phyloP scores from a whole-genome alignment of 2,888 invertebrate species.

The Chironomus riparius region DNA sequence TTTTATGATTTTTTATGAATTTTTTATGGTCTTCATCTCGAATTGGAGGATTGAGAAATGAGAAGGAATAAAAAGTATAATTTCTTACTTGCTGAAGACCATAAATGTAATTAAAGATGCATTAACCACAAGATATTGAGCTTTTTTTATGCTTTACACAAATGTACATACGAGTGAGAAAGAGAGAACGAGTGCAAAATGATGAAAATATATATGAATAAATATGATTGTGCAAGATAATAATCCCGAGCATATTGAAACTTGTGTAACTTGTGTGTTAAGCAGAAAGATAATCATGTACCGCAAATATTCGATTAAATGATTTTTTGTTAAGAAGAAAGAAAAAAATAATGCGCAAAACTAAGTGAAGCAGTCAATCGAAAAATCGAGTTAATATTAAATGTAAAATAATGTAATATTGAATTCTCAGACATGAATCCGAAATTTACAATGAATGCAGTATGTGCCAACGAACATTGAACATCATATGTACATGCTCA shows the following conservation, averaged over 20 bases:
- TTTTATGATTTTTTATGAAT: not conserved
- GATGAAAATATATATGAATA: not conserved
- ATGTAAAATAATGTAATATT: not conserved
- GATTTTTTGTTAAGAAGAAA: not conserved
- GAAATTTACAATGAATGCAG: not conserved
- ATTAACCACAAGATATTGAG: not conserved
- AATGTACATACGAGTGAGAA: too few species aligned
- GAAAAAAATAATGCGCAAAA: not conserved
- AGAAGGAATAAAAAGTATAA: too few species aligned
- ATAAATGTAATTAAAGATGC: not conserved
- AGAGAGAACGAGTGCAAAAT: not conserved
- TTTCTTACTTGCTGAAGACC: not conserved
- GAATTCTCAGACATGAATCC: not conserved
- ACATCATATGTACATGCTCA: not conserved
- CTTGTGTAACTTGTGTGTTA: not conserved
- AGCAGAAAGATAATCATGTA: not conserved
- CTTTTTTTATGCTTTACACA: not conserved
- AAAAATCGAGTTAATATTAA: not conserved
- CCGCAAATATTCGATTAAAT: not conserved
- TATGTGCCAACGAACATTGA: not conserved
- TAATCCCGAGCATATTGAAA: not conserved
- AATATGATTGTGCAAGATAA: not conserved
- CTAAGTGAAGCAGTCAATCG: conserved; percentile 1
- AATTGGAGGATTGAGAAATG: not conserved
- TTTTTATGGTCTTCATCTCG: not conserved